Base-by-base conservation (phyloP, 2,888 invertebrate species). In the Agrilus cyanescens region DNA sequence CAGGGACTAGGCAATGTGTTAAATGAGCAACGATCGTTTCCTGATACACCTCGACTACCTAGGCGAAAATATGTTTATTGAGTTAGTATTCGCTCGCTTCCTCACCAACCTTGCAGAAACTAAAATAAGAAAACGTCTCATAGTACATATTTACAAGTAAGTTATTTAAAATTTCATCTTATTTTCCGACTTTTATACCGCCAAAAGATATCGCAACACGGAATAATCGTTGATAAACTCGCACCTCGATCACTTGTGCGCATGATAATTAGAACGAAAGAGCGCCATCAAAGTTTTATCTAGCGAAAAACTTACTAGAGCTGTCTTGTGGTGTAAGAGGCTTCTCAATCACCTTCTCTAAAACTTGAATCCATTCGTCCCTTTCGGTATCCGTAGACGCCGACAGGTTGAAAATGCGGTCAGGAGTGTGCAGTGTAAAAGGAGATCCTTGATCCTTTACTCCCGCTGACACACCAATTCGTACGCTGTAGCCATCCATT, bases 391-490 rank as follows among this genome's bases (percentile, higher is more conserved):
- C 81, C 2, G 76, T 78, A 50, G 78, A 76, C 12, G 89, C 84
- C 2, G 85, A 85, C 43, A 88, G 67, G 57, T 85, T 79, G 65
- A 78, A 88, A 32, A 76, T 76, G 41, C 87, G 68, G 46, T 85
- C 84, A 0, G 86, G 89, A 1, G 89, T 90, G 49, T 80, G 78
- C 38, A 90, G 70, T 35, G 86, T 84, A 68, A 91, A 90, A 30
- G 84, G 79, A 59, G 80, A 86, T 2, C 84, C 78, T 54, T 85
- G 82, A 50, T 85, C 84, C 52, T 82, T 80, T 50, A 82, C 81
- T 41, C 78, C 79, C 1, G 70, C 68, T 2, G 77, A 74, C 12
- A 78, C 77, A 15, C 82, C 82, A 35, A 80, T 74, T 52, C 79
- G 73, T 30, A 89, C 76, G 46, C 76, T 75, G 62, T 82, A 90